phyloP scores from a whole-genome alignment of 1,140 invertebrate species.

The Brachionus koreanus region DNA sequence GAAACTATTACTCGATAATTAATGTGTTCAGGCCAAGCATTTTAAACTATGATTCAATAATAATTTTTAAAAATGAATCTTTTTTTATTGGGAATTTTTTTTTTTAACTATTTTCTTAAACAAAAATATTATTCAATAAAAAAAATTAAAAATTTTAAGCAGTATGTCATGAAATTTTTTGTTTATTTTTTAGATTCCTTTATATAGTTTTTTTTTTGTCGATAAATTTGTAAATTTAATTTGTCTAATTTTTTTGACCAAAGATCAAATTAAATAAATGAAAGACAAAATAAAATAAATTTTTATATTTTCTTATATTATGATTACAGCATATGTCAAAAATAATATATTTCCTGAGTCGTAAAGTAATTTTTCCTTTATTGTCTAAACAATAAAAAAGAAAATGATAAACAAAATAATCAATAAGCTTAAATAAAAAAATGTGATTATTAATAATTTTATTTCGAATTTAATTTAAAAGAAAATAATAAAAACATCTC shows the following conservation, averaged over 20 bases:
- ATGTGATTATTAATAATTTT: neutral
- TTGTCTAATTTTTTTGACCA: neutral
- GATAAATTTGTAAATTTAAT: neutral
- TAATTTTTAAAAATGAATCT: neutral
- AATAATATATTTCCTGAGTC: too few relatives aligned
- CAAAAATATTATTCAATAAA: neutral
- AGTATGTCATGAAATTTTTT: neutral
- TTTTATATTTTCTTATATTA: neutral
- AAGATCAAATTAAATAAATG: neutral
- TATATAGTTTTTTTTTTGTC: neutral
- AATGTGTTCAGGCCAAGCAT: neutral
- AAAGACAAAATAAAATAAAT: neutral
- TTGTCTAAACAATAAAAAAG: too few relatives aligned
- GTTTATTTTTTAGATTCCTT: neutral
- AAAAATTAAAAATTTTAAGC: neutral
- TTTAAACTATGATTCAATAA: neutral
- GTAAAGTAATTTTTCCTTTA: too few relatives aligned
- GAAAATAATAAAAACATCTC: neutral
- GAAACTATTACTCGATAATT: conserved; percentile 41
- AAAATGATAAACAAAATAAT: too few relatives aligned
- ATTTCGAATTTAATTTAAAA: neutral
- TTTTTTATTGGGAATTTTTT: neutral
- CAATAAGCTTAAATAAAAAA: too few relatives aligned
- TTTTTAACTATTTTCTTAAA: conserved; percentile 1
- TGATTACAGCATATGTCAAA: too few relatives aligned